These are phyloP conservation scores for Pomatostomus ruficeps DNA, from an alignment of 2,113 vertebrate species.

Conservation along the genomic window DNA sequence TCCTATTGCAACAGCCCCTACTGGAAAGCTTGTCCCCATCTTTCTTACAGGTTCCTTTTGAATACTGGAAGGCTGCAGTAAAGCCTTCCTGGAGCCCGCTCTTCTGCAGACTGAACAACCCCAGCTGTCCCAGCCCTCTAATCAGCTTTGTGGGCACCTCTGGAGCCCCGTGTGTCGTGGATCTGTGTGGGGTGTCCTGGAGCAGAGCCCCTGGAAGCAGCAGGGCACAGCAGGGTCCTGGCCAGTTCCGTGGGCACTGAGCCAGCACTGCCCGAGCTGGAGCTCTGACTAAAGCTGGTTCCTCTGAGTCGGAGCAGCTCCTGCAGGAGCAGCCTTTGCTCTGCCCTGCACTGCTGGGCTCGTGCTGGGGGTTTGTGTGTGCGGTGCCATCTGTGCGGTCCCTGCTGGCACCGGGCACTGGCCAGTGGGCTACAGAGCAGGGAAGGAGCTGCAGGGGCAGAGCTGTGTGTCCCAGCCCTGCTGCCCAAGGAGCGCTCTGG, in stretches of 20 bases:
- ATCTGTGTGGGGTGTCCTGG: too few species aligned
- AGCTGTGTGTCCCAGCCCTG: neutral
- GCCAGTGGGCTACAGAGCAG: neutral
- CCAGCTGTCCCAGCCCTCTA: neutral
- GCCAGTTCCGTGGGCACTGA: neutral
- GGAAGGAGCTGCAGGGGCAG: neutral
- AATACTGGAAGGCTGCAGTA: neutral
- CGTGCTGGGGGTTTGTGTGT: neutral
- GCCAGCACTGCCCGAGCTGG: neutral
- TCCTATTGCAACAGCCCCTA: neutral
- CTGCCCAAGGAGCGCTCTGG: neutral
- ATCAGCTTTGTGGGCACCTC: neutral
- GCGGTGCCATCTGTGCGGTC: neutral
- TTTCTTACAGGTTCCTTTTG: neutral
- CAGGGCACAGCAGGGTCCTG: neutral
- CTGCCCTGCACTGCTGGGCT: neutral
- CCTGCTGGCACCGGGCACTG: too few species aligned
- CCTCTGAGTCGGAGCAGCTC: neutral
- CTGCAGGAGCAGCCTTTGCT: neutral
- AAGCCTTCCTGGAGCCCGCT: neutral
- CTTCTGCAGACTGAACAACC: neutral
- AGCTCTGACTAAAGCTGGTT: neutral
- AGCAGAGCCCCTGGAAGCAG: neutral
- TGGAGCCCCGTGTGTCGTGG: neutral
- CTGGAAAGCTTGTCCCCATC: neutral